Base-by-base conservation (phyloP, 1,140 invertebrate species). In the Halotydeus destructor region DNA sequence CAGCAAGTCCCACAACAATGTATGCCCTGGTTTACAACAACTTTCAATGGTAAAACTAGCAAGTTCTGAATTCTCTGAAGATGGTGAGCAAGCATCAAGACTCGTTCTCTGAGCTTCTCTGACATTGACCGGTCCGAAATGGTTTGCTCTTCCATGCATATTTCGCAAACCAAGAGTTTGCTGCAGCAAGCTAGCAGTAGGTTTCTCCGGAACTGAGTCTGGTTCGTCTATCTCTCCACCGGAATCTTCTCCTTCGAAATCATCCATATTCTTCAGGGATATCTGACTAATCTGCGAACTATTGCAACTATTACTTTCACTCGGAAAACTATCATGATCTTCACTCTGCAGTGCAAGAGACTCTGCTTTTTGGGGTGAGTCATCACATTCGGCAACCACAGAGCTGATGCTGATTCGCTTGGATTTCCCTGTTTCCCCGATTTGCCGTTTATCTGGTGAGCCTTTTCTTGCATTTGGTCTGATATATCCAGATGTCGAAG, bases 231-330 rank as follows among this genome's bases (percentile, higher is more conserved):
- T n/a, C n/a, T n/a, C n/a, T 58, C 75, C 75, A 19, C 73, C 76
- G 26, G 77, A 82, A 50, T 88, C 80, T 54, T 91, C 84, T 21
- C 84, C 85, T 50, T 89, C 84, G 54, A 91, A 83, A 60, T 89
- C 84, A 0, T 81, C 82, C 70, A 89, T 75, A 58, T 88, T 88
- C 48, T 86, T 88, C 50, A 86, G 82, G n/a, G 81, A 86, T 62
- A 88, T 86, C 43, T 78, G 83, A 31, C 80, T 84, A 60, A 86
- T 74, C 16, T 78, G 68, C 18, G 83, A 88, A 30, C 81, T 86
- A 52, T 60, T 57, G 44, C 57, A 60, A 42, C 56, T 58, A n/a
- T 55, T 54, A 22, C 27, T 34, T 22, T 47, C 43, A 39, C 38
- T 40, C 16, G 34, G 18, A 6, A 30, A n/a, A 3, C 38, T 26